Percentiles rank a stretch among this genome's conserved stretches.
Evolutionary conservation across 1,140 invertebrate genomes (phyloP).

Genomic region (Varroa destructor): DNA sequence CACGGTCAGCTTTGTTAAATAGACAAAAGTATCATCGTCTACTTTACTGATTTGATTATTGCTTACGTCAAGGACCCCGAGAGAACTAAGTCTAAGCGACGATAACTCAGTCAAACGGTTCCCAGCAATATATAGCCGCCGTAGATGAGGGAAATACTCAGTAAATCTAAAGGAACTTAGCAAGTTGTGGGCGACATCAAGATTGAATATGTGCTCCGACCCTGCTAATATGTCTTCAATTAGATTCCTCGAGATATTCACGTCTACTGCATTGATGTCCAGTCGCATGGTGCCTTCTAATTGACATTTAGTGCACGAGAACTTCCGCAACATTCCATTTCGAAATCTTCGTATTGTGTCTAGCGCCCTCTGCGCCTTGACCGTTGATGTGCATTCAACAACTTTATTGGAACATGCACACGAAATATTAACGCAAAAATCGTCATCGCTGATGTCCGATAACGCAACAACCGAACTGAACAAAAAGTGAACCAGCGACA

Average conservation of each 20-base stretch:
- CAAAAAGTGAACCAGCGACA: constrained; percentile 56
- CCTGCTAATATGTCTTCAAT: neutral
- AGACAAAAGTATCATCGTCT: constrained; percentile 24
- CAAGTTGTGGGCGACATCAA: constrained; percentile 10
- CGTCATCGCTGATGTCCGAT: neutral
- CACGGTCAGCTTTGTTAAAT: constrained; percentile 19
- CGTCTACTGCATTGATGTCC: constrained; percentile 17
- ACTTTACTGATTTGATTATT: constrained; percentile 30
- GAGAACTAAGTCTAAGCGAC: constrained; percentile 14
- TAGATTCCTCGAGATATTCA: constrained; percentile 6
- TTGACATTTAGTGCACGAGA: neutral
- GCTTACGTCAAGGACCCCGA: constrained; percentile 32
- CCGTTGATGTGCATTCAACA: neutral
- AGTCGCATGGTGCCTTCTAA: neutral
- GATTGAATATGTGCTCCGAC: constrained; percentile 7
- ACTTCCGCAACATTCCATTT: neutral
- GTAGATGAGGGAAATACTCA: neutral
- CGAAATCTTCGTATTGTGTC: neutral
- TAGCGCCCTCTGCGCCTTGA: neutral
- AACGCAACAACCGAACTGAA: neutral
- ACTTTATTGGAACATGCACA: neutral
- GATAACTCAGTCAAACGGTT: neutral
- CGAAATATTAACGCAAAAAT: neutral
- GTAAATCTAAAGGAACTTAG: neutral
- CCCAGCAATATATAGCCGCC: neutral